phyloP scores from a whole-genome alignment of 2,888 invertebrate species.

The Agrenia bidenticulata region DNA sequence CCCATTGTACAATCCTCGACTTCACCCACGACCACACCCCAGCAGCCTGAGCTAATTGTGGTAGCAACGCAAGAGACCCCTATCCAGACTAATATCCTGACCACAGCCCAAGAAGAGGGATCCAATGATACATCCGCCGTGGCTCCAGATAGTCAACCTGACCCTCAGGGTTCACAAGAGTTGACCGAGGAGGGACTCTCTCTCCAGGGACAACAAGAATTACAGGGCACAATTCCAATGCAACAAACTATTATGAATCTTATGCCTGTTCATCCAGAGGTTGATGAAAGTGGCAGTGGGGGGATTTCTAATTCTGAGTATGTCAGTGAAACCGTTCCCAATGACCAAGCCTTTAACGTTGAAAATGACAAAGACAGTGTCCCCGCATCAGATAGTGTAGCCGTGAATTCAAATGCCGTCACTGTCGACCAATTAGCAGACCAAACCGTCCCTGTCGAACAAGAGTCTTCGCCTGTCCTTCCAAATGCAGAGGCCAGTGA shows the following conservation, averaged over 20 bases:
- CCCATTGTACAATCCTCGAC: not conserved
- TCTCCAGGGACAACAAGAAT: too few relatives aligned
- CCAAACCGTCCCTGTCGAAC: not conserved
- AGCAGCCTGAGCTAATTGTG: not conserved
- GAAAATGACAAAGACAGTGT: too few relatives aligned
- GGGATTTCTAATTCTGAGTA: too few relatives aligned
- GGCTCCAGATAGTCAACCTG: not conserved
- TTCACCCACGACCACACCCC: slow-evolving; percentile 1
- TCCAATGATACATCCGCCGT: not conserved
- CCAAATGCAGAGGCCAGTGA: not conserved
- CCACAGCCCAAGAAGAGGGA: slow-evolving; percentile 1
- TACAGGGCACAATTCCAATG: too few relatives aligned
- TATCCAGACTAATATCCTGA: slow-evolving; percentile 5
- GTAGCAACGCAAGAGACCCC: slow-evolving; percentile 4
- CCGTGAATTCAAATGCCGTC: too few relatives aligned
- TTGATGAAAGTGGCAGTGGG: too few relatives aligned
- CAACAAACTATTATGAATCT: too few relatives aligned
- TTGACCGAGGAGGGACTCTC: too few relatives aligned
- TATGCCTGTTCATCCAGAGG: too few relatives aligned
- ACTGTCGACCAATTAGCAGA: slow-evolving; percentile 6
- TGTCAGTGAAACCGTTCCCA: too few relatives aligned
- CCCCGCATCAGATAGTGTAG: too few relatives aligned
- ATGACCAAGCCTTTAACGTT: too few relatives aligned
- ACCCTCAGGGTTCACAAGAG: not conserved
- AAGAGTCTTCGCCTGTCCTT: not conserved